Base-by-base conservation (phyloP, 2,888 invertebrate species). In the Scaeva pyrastri region DNA sequence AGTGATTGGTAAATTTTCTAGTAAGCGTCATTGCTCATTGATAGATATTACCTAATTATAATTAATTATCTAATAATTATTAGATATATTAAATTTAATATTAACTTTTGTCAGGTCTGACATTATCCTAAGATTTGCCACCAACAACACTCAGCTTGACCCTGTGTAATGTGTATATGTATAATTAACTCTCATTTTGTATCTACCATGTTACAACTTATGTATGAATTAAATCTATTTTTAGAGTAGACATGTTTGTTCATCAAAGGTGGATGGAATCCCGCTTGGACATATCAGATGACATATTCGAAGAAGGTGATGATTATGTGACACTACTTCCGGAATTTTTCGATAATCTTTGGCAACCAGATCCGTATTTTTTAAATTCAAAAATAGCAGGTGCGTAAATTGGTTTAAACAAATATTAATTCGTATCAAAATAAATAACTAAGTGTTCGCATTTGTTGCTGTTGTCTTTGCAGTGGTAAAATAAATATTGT, bases 281-380 rank as follows among this genome's bases (percentile, higher is more conserved):
- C n/a, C 94, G 97, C 64, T 93, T 97, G 68, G 95, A 95, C 90
- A 94, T 96, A 87, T 95, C 96, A 0, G 95, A 95, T 84, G 95
- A 96, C 89, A 95, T 97, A 87, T 97, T 97, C 89, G 96, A 96
- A 90, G 95, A 96, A 88, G 96, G 95, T 0, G 96, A 97, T 88
- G 96, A 97, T 90, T 96, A 96, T 89, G 95, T 97, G 36, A 96
- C 96, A 0, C 91, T 97, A 48, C 96, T 97, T 12, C 95, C 96
- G 45, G 96, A 96, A 91, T 96, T 96, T 92, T 96, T 96, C 89
- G 96, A 97, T 90, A 96, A 96, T 90, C 93, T 97, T n/a, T 97
- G 97, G 97, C 96, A 97, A 90, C 97, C 97, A 0, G 97, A 97
- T 92, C 95, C 97, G 31, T 97, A 97, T 91, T 96, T 97, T 91